Conservation (phyloP, 2,113 vertebrate genomes). For the Cygnus atratus region DNA sequence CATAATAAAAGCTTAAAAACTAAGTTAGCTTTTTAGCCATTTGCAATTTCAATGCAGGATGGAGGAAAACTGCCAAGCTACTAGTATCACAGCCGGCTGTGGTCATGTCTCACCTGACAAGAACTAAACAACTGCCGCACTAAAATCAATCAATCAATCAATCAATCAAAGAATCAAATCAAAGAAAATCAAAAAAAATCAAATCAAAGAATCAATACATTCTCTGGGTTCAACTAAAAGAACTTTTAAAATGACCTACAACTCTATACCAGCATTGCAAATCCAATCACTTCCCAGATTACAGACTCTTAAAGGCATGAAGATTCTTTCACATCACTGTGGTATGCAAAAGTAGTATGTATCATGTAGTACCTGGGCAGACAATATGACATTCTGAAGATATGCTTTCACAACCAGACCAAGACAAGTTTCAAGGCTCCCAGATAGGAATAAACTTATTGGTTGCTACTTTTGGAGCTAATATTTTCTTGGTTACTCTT, state of each 20-base stretch:
- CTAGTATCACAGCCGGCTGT: neutral
- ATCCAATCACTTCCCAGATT: neutral
- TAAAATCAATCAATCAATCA: neutral
- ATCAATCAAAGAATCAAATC: neutral
- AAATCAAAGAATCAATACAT: neutral
- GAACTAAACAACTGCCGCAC: neutral
- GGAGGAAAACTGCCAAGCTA: neutral
- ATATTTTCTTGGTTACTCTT: neutral
- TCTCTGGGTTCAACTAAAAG: neutral
- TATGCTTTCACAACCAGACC: neutral
- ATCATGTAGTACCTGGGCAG: neutral
- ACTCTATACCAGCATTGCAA: neutral
- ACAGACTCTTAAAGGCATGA: neutral
- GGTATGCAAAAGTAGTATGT: neutral
- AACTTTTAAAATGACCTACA: neutral
- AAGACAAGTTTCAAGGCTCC: neutral
- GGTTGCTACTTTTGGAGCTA: neutral
- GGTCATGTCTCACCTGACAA: neutral
- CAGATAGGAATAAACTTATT: neutral
- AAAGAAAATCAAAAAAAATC: too few species aligned
- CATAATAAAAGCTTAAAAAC: neutral
- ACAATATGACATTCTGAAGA: rapidly evolving
- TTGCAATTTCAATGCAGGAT: neutral
- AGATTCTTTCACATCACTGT: neutral
- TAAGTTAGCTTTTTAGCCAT: neutral